A percentile compares a stretch with the other conserved stretches of the same genome.
These are phyloP conservation scores for Pelecanus crispus DNA, from an alignment of 2,113 vertebrate genomes.

Conservation along the genomic window DNA sequence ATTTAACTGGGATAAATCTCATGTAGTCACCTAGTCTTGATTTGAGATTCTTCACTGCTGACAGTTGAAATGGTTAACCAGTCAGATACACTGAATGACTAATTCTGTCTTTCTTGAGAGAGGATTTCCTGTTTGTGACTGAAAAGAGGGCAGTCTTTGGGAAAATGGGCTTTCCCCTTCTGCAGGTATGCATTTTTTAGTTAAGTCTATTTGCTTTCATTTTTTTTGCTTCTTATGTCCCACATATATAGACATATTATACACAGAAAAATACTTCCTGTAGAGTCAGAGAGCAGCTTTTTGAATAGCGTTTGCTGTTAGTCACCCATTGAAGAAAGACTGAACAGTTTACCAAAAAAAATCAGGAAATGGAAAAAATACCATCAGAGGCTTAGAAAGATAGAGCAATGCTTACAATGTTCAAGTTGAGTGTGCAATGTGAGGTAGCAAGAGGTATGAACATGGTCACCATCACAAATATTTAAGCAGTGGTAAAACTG, in stretches of 20 bases:
- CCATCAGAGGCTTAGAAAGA: not conserved
- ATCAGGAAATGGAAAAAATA: not conserved
- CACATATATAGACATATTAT: too few species aligned
- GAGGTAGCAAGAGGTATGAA: not conserved
- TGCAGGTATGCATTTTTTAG: not conserved
- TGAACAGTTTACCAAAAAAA: not conserved
- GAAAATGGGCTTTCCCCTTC: not conserved
- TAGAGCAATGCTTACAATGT: not conserved
- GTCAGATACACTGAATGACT: not conserved
- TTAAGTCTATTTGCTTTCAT: not conserved
- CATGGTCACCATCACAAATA: not conserved
- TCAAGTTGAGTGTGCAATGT: not conserved
- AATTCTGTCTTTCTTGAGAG: not conserved
- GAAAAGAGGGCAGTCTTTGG: not conserved
- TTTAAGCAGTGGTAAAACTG: not conserved
- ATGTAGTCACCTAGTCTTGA: not conserved
- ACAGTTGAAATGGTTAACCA: not conserved
- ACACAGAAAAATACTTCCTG: not conserved
- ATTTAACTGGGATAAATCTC: not conserved
- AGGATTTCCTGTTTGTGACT: not conserved
- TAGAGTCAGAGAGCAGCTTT: not conserved
- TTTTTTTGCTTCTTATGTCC: not conserved
- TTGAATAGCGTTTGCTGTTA: not conserved
- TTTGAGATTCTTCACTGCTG: not conserved
- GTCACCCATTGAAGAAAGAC: not conserved